Percentiles rank a stretch among this genome's conserved stretches.
These are phyloP conservation scores for Hypselothyrea guttata DNA, from an alignment of 2,888 invertebrate species.

Conservation along the genomic window DNA sequence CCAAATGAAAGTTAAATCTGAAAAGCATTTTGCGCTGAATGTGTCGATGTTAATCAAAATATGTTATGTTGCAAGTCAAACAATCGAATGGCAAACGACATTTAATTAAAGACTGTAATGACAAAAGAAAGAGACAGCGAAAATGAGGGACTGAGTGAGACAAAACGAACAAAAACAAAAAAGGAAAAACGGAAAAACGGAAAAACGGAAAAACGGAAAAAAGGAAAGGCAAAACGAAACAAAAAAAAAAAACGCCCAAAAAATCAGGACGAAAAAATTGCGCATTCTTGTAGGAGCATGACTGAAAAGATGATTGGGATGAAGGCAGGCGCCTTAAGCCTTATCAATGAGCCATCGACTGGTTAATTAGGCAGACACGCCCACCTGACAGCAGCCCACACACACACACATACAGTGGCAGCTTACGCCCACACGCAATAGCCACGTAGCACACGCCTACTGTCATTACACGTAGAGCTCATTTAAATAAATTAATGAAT, in stretches of 20 bases:
- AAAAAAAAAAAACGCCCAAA: background rate
- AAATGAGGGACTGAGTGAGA: no score
- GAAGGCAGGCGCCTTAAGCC: conserved; percentile 29
- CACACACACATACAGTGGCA: background rate
- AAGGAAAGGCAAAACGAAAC: background rate
- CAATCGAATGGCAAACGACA: conserved; percentile 67
- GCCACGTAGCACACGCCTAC: conserved; percentile 32
- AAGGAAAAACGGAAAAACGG: conserved; percentile 12
- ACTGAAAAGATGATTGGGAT: background rate
- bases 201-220: conserved; percentile 1
- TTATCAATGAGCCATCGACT: conserved; percentile 59
- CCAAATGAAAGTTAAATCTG: no score
- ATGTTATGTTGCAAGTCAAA: conserved; percentile 39
- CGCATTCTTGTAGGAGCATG: no score
- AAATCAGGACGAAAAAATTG: no score
- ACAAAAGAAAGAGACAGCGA: conserved; percentile 12
- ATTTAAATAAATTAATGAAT: conserved; percentile 74
- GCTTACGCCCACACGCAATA: conserved; percentile 7
- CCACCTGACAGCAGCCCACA: conserved; percentile 25
- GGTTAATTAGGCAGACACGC: conserved; percentile 58
- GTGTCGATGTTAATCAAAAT: conserved; percentile 6
- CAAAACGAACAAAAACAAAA: no score
- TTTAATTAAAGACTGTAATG: conserved; percentile 58
- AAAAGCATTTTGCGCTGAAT: no score
- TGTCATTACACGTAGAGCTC: conserved; percentile 68